Conservation (phyloP, 2,888 invertebrate species). For the Lasioglossum malachurum region DNA sequence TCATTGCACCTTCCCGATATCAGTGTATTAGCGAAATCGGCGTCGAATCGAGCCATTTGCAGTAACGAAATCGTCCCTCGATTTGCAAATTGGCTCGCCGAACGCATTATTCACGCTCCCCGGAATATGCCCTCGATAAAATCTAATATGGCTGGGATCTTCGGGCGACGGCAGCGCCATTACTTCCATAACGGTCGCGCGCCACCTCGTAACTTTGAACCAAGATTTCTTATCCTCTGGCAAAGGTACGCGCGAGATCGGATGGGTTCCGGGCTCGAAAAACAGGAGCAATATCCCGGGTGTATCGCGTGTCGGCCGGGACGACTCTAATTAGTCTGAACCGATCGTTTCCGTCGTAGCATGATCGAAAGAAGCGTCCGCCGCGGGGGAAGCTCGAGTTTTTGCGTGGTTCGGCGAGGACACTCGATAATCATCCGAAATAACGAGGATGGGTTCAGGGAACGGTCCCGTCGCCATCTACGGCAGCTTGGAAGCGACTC, state of each 20-base stretch:
- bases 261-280: not conserved
- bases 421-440: conserved; percentile 41
- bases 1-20: not conserved
- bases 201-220: conserved; percentile 3
- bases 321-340: conserved; percentile 8
- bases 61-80: not conserved
- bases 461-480: conserved; percentile 49
- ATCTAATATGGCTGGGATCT: not conserved
- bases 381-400: not conserved
- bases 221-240: not conserved
- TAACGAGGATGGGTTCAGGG: conserved; percentile 39
- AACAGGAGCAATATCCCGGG: conserved; percentile 6
- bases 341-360: conserved; percentile 9
- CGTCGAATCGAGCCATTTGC: not conserved
- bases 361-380: not conserved
- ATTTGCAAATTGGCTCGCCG: not conserved
- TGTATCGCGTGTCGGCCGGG: conserved; percentile 6
- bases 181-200: not conserved
- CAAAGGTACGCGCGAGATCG: not conserved
- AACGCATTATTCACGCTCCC: not conserved
- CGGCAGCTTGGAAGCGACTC: conserved; percentile 25
- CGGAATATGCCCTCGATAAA: not conserved
- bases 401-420: not conserved
- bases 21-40: not conserved
- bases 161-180: conserved; percentile 13